Evolutionary conservation across 2,113 vertebrate genomes (phyloP).

Genomic region (Oenanthe melanoleuca): DNA sequence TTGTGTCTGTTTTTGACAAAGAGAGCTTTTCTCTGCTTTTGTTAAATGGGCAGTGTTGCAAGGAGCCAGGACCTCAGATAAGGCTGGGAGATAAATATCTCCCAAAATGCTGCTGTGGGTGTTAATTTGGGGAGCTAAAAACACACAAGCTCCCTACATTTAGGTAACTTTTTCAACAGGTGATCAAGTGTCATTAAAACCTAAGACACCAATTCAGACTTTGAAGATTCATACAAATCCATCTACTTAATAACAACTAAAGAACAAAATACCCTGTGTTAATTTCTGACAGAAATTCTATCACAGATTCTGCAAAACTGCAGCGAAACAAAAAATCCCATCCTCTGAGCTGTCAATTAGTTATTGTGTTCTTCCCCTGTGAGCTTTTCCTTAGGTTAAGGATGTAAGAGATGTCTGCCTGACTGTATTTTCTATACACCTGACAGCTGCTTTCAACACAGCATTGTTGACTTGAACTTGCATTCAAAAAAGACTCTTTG

Average conservation of each 20-base stretch:
- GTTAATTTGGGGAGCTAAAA: background rate
- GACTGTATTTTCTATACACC: background rate
- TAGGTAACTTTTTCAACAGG: background rate
- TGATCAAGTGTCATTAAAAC: background rate
- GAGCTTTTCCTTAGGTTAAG: background rate
- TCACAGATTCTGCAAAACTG: background rate
- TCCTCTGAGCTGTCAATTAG: background rate
- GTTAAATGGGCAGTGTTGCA: background rate
- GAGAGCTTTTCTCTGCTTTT: background rate
- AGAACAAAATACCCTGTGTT: background rate
- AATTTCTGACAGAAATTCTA: background rate
- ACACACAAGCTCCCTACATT: background rate
- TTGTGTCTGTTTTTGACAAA: background rate
- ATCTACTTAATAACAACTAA: background rate
- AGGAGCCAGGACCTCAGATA: background rate
- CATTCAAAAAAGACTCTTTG: background rate
- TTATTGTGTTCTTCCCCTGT: background rate
- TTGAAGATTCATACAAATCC: background rate
- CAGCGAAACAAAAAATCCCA: background rate
- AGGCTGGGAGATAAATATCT: background rate
- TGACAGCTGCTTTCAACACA: conserved; percentile 4
- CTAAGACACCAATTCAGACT: background rate
- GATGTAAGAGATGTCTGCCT: background rate
- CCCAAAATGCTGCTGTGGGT: background rate
- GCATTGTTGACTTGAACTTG: background rate